Evolutionary conservation across 2,888 invertebrate genomes (phyloP).

Genomic region (Acrobasis suavella): DNA sequence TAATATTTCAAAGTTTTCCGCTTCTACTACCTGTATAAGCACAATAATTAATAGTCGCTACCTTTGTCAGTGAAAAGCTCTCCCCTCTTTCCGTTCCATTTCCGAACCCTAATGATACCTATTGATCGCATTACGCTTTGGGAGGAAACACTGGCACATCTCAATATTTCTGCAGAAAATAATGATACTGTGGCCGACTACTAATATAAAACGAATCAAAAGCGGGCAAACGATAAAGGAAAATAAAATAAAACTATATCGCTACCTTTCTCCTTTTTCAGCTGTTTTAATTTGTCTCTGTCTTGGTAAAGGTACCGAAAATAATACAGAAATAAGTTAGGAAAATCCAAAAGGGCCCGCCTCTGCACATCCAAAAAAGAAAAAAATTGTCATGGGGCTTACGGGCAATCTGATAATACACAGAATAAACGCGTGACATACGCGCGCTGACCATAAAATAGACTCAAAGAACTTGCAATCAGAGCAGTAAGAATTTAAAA

Average conservation of each 20-base stretch:
- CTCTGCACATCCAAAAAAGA: no score
- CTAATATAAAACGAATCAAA: neutral
- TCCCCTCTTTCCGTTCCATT: constrained; percentile 55
- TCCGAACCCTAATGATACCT: constrained; percentile 56
- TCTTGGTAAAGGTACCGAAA: constrained; percentile 1
- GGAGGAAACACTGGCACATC: constrained; percentile 43
- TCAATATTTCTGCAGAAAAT: constrained; percentile 48
- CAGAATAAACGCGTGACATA: no score
- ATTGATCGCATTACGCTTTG: constrained; percentile 60
- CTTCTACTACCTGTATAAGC: constrained; percentile 12
- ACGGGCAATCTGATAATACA: no score
- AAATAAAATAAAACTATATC: constrained; percentile 1
- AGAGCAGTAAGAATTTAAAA: no score
- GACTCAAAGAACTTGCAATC: no score
- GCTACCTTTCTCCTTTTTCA: neutral
- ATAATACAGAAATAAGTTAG: no score
- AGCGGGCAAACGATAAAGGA: neutral
- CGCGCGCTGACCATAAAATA: no score
- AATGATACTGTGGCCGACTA: constrained; percentile 22
- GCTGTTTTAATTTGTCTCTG: neutral
- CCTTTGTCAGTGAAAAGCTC: constrained; percentile 57
- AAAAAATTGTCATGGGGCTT: no score
- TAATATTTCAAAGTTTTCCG: neutral
- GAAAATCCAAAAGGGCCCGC: no score
- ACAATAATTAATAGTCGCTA: constrained; percentile 51